Evolutionary conservation across 2,797 vertebrate species (phyloP).

Genomic region (Borostomias antarcticus): DNA sequence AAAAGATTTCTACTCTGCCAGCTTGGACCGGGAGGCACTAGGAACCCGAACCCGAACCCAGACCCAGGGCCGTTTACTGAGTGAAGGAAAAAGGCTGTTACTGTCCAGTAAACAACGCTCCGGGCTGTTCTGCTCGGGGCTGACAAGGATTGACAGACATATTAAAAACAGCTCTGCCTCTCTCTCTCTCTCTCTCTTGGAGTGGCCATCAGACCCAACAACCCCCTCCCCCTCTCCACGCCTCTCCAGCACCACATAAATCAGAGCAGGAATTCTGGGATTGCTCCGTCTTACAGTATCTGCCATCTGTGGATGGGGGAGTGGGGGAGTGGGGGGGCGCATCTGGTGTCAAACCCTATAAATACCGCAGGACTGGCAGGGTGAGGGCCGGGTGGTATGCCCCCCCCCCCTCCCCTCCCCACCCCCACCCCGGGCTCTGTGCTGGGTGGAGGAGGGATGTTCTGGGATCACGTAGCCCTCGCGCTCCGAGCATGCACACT

Average conservation of each 20-base stretch:
- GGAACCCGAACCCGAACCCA: no score
- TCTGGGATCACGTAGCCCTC: neutral
- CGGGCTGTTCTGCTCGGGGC: no score
- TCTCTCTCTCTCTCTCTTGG: no score
- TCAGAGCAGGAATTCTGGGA: conserved; percentile 14
- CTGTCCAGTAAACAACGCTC: no score
- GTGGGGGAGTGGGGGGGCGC: no score
- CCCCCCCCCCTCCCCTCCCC: neutral
- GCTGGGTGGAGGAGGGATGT: neutral
- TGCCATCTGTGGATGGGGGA: neutral
- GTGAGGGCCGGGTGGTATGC: neutral
- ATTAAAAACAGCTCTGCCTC: neutral
- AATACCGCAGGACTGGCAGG: neutral
- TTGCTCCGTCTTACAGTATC: conserved; percentile 3
- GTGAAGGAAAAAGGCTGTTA: no score
- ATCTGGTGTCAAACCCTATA: conserved; percentile 1
- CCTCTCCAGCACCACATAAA: neutral
- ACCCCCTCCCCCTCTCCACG: no score
- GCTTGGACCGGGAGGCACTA: no score
- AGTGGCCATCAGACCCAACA: neutral
- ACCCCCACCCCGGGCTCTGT: neutral
- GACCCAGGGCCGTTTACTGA: no score
- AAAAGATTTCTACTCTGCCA: no score
- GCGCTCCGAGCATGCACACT: neutral
- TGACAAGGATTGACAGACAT: no score